These are phyloP conservation scores for Vespertilio murinus DNA, from an alignment of 2,797 vertebrate genomes.

Conservation along the genomic window DNA sequence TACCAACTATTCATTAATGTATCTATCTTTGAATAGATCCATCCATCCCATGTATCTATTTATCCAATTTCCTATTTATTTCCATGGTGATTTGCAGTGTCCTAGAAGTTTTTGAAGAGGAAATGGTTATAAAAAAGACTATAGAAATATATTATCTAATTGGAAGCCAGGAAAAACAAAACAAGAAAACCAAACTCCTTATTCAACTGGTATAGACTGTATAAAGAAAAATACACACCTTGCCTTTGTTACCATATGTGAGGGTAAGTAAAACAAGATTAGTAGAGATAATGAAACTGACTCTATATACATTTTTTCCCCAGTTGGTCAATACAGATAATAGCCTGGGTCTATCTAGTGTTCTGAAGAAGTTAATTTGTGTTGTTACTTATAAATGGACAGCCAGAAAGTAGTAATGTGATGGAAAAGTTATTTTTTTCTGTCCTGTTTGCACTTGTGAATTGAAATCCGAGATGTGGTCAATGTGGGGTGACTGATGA, in stretches of 20 bases:
- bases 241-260: neutral
- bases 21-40: neutral
- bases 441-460: neutral
- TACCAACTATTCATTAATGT: neutral
- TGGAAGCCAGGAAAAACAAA: slow-evolving; percentile 12
- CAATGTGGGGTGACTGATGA: neutral
- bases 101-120: neutral
- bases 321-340: neutral
- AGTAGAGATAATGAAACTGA: neutral
- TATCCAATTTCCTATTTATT: neutral
- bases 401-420: neutral
- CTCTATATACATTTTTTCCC: neutral
- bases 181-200: neutral
- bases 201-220: neutral
- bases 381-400: neutral
- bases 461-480: neutral
- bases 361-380: neutral
- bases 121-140: neutral
- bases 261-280: slow-evolving; percentile 4
- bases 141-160: neutral
- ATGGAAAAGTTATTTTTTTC: neutral
- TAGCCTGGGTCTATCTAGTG: neutral
- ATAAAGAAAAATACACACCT: neutral
- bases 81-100: neutral
- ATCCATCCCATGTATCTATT: neutral